Conservation (phyloP, 2,797 vertebrate species). For the Brachymystax lenok region DNA sequence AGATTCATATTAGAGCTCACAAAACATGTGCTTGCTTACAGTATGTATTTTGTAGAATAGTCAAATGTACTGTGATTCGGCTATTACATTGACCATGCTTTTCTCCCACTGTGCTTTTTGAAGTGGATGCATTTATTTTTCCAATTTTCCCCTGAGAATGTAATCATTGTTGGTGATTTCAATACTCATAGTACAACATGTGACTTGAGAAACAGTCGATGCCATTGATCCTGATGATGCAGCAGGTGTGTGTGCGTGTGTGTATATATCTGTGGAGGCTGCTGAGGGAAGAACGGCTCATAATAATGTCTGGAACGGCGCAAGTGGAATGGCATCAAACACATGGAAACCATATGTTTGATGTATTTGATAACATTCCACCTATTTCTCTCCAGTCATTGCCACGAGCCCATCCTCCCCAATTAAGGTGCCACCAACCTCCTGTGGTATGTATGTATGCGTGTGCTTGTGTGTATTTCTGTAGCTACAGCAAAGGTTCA, state of each 20-base stretch:
- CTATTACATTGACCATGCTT: constrained; percentile 54
- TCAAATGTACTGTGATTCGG: constrained; percentile 35
- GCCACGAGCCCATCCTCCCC: no score
- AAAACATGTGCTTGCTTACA: neutral
- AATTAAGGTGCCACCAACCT: no score
- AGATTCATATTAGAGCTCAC: constrained; percentile 37
- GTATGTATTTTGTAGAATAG: constrained; percentile 22
- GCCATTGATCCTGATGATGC: constrained; percentile 52
- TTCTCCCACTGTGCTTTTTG: constrained; percentile 45
- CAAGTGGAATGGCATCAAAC: no score
- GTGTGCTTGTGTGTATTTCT: neutral
- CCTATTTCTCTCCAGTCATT: no score
- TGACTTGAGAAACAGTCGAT: constrained; percentile 50
- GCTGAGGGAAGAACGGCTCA: no score
- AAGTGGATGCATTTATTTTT: constrained; percentile 51
- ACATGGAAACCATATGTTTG: no score
- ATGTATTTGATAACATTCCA: no score
- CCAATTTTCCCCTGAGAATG: constrained; percentile 46
- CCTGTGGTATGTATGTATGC: neutral
- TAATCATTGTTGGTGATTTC: constrained; percentile 54
- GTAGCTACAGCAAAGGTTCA: neutral
- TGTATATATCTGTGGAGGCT: neutral
- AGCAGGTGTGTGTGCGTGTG: neutral
- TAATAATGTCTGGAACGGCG: no score
- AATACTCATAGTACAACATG: constrained; percentile 51